A percentile compares a stretch with the other conserved stretches of the same genome.
phyloP scores from a whole-genome alignment of 2,797 vertebrate genomes.

The Nyctalus aviator region DNA sequence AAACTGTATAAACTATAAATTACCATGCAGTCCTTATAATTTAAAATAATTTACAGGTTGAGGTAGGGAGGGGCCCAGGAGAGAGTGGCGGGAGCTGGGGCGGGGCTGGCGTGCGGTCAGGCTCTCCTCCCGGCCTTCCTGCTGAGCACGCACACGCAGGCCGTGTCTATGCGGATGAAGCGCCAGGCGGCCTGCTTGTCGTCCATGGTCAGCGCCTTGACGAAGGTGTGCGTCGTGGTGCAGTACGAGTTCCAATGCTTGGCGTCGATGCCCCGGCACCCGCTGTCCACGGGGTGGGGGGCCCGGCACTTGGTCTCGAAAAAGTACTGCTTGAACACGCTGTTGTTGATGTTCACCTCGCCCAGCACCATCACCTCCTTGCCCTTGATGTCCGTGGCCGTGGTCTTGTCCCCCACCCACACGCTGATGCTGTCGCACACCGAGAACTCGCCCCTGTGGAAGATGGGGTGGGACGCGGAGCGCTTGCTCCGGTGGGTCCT shows the following conservation, averaged over 20 bases:
- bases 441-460: conserved; percentile 95
- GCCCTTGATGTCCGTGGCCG: conserved; percentile 96
- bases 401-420: conserved; percentile 98
- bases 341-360: conserved; percentile 96
- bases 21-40: conserved; percentile 95
- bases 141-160: conserved; percentile 98
- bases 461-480: conserved; percentile 87
- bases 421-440: conserved; percentile 97
- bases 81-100: conserved; percentile 46
- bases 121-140: conserved; percentile 92
- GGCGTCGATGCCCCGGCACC: conserved; percentile 96
- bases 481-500: conserved; percentile 90
- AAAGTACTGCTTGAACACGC: conserved; percentile 98
- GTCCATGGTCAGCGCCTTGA: conserved; percentile 95
- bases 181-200: conserved; percentile 96
- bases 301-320: conserved; percentile 97
- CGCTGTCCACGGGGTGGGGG: conserved; percentile 88
- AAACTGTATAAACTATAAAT: conserved; percentile 99
- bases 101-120: conserved; percentile 83
- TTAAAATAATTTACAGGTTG: conserved; percentile 98
- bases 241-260: conserved; percentile 99
- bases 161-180: conserved; percentile 97
- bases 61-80: conserved; percentile 91
- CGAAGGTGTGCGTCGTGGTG: conserved; percentile 98
- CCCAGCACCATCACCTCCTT: conserved; percentile 96